Evolutionary conservation across 1,140 invertebrate species (phyloP), one percentile per base, ranked within the genome.

Genomic region (Penaeus chinensis): DNA sequence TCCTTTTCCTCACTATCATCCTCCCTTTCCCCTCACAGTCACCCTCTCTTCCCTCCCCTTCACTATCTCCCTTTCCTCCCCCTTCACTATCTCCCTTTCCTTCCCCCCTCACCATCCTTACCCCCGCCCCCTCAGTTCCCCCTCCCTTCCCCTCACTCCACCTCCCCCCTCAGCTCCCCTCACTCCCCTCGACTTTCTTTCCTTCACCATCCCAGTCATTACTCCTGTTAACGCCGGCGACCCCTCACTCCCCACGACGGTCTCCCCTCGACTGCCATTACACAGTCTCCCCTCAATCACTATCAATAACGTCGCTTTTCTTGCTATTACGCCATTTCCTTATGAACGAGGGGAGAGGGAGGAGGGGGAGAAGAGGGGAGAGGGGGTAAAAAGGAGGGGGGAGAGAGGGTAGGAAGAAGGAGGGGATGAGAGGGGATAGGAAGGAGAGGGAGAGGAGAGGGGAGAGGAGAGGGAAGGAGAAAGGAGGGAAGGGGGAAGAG

Each of bases 391-490:
- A 32, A 20, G 27, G 37, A 65, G 80, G 42, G 10, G 37, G 61
- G 66, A 24, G 27, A 20, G 65, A 13, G 32, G 62, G 63, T 62
- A 22, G 19, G 10, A 18, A 18, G 27, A 32, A 27, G 27, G 27
- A 3, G 19, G n/a, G n/a, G 19, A 66, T 1, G 3, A 66, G 63
- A 66, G 37, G 22, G 37, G 11, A n/a, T 3, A n/a, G 22, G 37
- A 74, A 18, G 22, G 24, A 32, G 74, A 32, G 74, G 54, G 74
- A 32, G 74, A 77, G 11, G 32, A 47, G 54, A 47, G 54, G 74
- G 54, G 60, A 54, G 60, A 54, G 60, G 76, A 77, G 76, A 77
- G 76, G 60, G 76, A 77, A 54, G 60, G 76, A 77, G 32, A 42
- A 5, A 77, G 32, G n/a, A 22, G 60, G 32, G 24, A 13, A 42